Conservation (phyloP, 2,113 vertebrate genomes). For the Zosterops hypoxanthus region DNA sequence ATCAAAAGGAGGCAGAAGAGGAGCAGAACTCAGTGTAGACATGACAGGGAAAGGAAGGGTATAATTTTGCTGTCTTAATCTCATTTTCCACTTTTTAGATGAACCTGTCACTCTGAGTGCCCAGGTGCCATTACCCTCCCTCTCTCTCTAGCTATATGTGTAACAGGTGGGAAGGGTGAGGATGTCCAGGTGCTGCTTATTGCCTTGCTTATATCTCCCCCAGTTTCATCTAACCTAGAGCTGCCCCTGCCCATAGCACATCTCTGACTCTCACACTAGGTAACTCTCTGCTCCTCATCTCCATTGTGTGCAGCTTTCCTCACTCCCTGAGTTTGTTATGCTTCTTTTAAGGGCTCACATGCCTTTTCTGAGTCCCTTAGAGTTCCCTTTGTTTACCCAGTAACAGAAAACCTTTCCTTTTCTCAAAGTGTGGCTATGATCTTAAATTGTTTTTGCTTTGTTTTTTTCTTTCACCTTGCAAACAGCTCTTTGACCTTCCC, state of each 20-base stretch:
- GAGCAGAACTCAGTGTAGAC: neutral
- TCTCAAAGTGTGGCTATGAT: neutral
- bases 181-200: neutral
- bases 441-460: neutral
- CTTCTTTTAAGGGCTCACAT: neutral
- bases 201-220: neutral
- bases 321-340: neutral
- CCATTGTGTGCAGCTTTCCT: neutral
- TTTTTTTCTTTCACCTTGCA: neutral
- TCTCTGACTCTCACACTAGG: neutral
- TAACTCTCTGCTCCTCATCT: neutral
- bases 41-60: neutral
- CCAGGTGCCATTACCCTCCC: neutral
- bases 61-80: neutral
- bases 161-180: neutral
- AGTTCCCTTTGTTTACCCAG: neutral
- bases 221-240: neutral
- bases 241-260: neutral
- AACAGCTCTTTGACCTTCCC: neutral
- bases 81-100: neutral
- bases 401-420: neutral
- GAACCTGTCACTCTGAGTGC: neutral
- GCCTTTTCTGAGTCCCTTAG: neutral
- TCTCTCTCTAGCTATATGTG: rapidly evolving
- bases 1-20: neutral